phyloP scores from a whole-genome alignment of 2,113 vertebrate genomes.

The Theristicus caerulescens region DNA sequence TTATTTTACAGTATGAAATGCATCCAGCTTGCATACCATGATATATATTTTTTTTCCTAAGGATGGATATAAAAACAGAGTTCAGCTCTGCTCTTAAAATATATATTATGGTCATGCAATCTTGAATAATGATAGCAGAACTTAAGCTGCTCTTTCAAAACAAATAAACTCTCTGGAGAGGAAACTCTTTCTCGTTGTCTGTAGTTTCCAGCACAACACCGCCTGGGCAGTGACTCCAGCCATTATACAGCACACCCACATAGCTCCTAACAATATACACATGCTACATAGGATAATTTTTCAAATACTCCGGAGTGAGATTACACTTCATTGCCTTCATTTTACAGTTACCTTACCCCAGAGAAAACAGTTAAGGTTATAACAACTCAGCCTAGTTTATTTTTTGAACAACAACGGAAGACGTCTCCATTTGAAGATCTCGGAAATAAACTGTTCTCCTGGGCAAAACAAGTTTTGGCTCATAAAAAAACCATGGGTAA shows the following conservation, averaged over 20 bases:
- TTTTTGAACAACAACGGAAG: background rate
- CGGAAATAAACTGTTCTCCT: background rate
- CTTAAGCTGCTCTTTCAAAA: background rate
- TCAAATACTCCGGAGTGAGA: background rate
- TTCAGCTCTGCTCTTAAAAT: background rate
- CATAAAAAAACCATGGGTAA: accelerated
- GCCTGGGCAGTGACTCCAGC: background rate
- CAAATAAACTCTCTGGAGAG: background rate
- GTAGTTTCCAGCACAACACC: background rate
- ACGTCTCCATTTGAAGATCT: too few relatives aligned
- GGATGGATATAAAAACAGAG: background rate
- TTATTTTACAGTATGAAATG: background rate
- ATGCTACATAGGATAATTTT: background rate
- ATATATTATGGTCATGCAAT: background rate
- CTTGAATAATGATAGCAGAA: background rate
- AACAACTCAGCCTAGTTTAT: background rate
- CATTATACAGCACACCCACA: background rate
- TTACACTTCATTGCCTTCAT: background rate
- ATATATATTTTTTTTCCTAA: background rate
- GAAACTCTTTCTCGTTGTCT: background rate
- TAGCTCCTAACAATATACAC: background rate
- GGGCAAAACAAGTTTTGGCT: background rate
- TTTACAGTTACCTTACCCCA: background rate
- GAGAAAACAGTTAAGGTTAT: background rate
- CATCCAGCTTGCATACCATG: background rate